Evolutionary conservation across 2,797 vertebrate species (phyloP), one percentile per base, ranked within the genome.

Genomic region (Urophycis tenuis): DNA sequence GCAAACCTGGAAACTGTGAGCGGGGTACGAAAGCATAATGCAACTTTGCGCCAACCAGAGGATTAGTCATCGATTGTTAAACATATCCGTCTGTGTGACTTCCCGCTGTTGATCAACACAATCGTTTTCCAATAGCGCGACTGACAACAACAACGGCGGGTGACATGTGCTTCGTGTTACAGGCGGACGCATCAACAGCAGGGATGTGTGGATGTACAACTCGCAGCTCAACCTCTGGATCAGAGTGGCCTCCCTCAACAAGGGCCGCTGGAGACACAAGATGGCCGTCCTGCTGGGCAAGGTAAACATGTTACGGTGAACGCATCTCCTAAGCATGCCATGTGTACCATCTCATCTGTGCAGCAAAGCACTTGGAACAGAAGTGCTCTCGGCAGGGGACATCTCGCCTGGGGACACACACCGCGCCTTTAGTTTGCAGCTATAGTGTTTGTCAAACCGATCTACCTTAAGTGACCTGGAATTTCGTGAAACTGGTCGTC

Each of bases 171-270:
- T 84, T 82, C 86, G 89, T 77, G 60, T 88, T 89, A 76, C 87
- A 99, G 97, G 98, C 77, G 98, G 98, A 82, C 96, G 98, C 85
- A 98, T 99, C 88, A 99, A 99, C 87, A 95, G 96, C 89, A 94
- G 97, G 71, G 97, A 99, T 81, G 98, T 99, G 81, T 99, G 98
- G 98, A 97, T 99, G 93, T 99, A 99, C 87, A 99, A 98, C 91
- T 98, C 97, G 12, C 97, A 99, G 85, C 95, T 99, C 85, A 99
- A 99, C 89, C 94, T 99, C 85, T 99, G 98, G 98, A 98, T 99
- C 92, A 91, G 96, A 92, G 98, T 99, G 85, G 98, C 98, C 75
- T 97, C 96, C 76, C 93, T 99, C 71, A 97, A 98, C 93, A 99
- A 98, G 93, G 98, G 98, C 82, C 94, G 98, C 87, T 99, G 98